Base-by-base conservation (phyloP, 2,888 invertebrate genomes). In the Napeogenes inachia region DNA sequence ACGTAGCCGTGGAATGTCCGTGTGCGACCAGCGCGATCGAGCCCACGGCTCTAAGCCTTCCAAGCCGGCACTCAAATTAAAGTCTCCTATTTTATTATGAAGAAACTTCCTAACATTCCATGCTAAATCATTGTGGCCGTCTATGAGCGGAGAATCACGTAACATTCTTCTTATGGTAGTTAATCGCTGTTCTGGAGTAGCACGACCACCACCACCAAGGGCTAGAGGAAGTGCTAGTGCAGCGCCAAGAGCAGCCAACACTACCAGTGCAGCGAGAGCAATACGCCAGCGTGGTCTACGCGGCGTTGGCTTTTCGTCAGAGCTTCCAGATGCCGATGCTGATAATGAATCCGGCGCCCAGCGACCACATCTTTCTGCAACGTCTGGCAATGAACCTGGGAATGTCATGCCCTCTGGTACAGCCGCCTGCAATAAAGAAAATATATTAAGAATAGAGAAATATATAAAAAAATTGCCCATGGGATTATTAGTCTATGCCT, bases 81-180 rank as follows among this genome's bases (percentile, higher is more conserved):
- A 91, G 67, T 91, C 92, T 65, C 92, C 89, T 70, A 96, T 91
- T 84, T 94, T 94, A 82, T 96, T 97, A 86, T 96, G 96, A 59
- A 96, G 93, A 86, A 96, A 96, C 84, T 96, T 96, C 67, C 96
- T 91, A 68, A 97, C 94, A 84, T 97, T 97, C 96, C 97, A 97
- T 45, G 97, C 96, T 75, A 96, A 91, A 81, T 97, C 96, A 85
- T 97, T 95, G 87, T 96, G 96, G 68, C 95, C 96, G 80, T 96
- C 94, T 73, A 94, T 93, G 69, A 94, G 92, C 60, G 94, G 94
- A 61, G 93, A 92, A 81, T 94, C 93, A 71, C 93, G 92, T 72
- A 94, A 89, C 82, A 94, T 92, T 72, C 93, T 92, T 70, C 92
- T 91, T 73, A 94, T 92, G 70, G 92, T 92, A 70, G 93, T 92